Conservation (phyloP, 2,113 vertebrate species). For the Alethe diademata region DNA sequence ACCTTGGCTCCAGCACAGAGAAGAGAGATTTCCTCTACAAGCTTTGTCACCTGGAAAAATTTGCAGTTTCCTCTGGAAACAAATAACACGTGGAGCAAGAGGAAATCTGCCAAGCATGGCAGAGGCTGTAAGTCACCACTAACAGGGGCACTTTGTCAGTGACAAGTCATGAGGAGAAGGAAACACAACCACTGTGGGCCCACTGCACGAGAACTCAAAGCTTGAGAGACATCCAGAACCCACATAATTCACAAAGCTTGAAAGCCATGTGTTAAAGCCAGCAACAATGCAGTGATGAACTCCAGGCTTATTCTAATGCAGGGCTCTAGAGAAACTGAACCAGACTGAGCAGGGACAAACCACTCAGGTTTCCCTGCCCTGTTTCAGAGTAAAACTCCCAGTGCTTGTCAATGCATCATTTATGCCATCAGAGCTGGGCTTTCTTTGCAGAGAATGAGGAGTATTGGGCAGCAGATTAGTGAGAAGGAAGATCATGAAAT, state of each 20-base stretch:
- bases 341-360: neutral
- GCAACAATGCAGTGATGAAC: neutral
- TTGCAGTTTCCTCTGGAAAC: neutral
- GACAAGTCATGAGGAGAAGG: neutral
- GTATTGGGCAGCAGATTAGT: neutral
- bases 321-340: neutral
- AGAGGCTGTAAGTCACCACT: neutral
- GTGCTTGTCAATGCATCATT: neutral
- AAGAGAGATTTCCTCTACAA: neutral
- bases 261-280: neutral
- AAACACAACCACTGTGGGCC: neutral
- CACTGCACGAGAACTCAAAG: neutral
- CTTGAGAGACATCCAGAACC: neutral
- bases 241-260: neutral
- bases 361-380: fast-evolving
- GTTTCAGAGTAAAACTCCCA: neutral
- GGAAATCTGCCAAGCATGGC: neutral
- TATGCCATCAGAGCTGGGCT: neutral
- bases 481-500: neutral
- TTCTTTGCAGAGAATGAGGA: neutral
- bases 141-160: neutral
- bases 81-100: neutral
- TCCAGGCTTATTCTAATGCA: neutral
- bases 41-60: neutral
- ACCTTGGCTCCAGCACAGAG: neutral